Evolutionary conservation across 2,113 vertebrate genomes (phyloP).

Genomic region (Semicossyphus pulcher): DNA sequence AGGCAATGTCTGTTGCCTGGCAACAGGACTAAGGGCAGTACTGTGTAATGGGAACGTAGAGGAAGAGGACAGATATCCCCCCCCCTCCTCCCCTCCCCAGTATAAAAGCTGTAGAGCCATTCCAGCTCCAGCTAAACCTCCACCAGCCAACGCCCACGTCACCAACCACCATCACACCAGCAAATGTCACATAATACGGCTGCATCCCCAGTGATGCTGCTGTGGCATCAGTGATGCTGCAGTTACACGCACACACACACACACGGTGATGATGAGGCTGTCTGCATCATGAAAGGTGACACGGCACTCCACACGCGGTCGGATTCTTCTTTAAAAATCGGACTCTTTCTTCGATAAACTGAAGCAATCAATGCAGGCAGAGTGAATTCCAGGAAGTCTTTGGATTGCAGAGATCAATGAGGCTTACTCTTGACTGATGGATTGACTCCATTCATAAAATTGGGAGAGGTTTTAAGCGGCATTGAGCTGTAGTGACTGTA

Average conservation of each 20-base stretch:
- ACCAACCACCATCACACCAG: constrained; percentile 64
- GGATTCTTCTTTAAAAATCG: constrained; percentile 1
- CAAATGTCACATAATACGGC: constrained; percentile 51
- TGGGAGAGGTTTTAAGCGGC: background rate
- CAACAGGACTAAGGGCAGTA: constrained; percentile 82
- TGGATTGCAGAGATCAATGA: constrained; percentile 25
- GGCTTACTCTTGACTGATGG: constrained; percentile 16
- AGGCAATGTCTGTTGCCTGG: constrained; percentile 85
- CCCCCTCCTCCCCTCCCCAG: constrained; percentile 18
- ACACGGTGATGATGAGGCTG: constrained; percentile 20
- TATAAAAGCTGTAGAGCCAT: constrained; percentile 69
- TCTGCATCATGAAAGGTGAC: constrained; percentile 43
- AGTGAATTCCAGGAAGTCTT: background rate
- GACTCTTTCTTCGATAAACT: background rate
- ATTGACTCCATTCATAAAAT: constrained; percentile 29
- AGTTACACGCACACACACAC: background rate
- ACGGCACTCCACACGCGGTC: background rate
- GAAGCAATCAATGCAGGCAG: background rate
- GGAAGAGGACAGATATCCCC: constrained; percentile 72
- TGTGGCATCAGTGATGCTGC: constrained; percentile 39
- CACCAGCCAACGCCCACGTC: constrained; percentile 79
- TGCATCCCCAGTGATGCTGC: constrained; percentile 38
- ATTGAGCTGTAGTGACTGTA: constrained; percentile 9
- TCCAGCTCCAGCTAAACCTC: constrained; percentile 56
- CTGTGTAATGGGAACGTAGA: constrained; percentile 75